Base-by-base conservation (phyloP, 2,888 invertebrate species). In the Pammene fasciana region DNA sequence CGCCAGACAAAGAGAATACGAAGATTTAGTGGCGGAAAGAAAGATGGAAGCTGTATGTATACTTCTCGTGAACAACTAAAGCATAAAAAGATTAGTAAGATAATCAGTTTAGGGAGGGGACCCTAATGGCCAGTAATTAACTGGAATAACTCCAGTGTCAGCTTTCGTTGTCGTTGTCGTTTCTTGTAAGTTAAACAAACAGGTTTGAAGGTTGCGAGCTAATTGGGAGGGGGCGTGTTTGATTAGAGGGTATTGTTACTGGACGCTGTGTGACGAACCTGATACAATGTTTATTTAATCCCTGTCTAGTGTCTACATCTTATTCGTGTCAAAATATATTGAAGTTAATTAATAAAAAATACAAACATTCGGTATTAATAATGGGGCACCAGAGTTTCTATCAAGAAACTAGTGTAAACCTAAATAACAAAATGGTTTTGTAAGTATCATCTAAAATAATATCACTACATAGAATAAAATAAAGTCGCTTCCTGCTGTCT, bases 1-100 rank as follows among this genome's bases (percentile, higher is more conserved):
- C 76, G 73, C 72, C 76, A 79, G 79, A 81, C 80, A 78, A 79
- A 80, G 77, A 78, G 75, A 79, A 79, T 76, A 74, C 75, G 72
- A 75, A 80, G 80, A 80, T 80, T 81, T 80, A 81, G 76, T 75
- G 77, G 75, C 71, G 68, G 74, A 71, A 71, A 73, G 76, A 74
- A 76, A 76, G 77, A 75, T 74, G 72, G 68, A 73, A 75, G 74
- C 72, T 70, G 73, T 72, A 74, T 70, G 73, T 72, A 74, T 67
- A 67, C 67, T 65, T 38, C 72, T 71, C 67, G 65, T 65, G 68
- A 74, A 74, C 65, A 66, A 65, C 66, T 50, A 67, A 56, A 72
- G 67, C 43, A 70, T 70, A 70, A 70, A 70, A 70, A 70, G 68
- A 70, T 70, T 70, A 68, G 68, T 65, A 65, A 68, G 68, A 68